Evolutionary conservation across 2,888 invertebrate genomes (phyloP).

Genomic region (Tenthredo distinguenda): DNA sequence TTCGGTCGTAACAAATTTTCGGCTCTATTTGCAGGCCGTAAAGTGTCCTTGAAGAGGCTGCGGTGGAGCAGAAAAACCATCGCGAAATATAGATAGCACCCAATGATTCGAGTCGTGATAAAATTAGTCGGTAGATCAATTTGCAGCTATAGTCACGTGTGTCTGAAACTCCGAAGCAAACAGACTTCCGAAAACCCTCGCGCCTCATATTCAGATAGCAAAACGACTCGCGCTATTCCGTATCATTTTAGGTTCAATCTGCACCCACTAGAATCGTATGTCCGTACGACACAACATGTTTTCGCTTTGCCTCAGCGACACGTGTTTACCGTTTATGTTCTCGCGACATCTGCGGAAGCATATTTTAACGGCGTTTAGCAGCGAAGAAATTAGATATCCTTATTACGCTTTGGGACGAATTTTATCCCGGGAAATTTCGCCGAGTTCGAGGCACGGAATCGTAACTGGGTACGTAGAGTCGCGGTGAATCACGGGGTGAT

Average conservation of each 20-base stretch:
- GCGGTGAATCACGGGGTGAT: neutral
- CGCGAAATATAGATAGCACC: too few species aligned
- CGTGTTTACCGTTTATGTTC: constrained; percentile 28
- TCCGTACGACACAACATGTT: constrained; percentile 13
- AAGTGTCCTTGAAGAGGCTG: neutral
- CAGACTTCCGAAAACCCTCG: neutral
- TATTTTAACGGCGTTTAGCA: constrained; percentile 28
- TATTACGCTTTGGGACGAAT: neutral
- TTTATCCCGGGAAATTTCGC: neutral
- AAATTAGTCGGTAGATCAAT: neutral
- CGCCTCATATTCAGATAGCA: neutral
- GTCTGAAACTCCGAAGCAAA: neutral
- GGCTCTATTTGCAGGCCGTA: constrained; percentile 43
- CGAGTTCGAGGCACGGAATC: neutral
- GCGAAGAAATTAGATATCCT: neutral
- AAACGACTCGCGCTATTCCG: neutral
- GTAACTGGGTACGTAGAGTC: neutral
- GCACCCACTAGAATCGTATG: neutral
- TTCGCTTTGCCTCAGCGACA: neutral
- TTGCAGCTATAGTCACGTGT: neutral
- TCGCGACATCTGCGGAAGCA: constrained; percentile 5
- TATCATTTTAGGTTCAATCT: neutral
- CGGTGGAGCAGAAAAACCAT: neutral
- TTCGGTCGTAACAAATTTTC: constrained; percentile 40
- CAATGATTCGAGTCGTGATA: too few species aligned